Evolutionary conservation across 1,140 invertebrate species (phyloP), one percentile per base, ranked within the genome.

Genomic region (Nasonia giraulti): DNA sequence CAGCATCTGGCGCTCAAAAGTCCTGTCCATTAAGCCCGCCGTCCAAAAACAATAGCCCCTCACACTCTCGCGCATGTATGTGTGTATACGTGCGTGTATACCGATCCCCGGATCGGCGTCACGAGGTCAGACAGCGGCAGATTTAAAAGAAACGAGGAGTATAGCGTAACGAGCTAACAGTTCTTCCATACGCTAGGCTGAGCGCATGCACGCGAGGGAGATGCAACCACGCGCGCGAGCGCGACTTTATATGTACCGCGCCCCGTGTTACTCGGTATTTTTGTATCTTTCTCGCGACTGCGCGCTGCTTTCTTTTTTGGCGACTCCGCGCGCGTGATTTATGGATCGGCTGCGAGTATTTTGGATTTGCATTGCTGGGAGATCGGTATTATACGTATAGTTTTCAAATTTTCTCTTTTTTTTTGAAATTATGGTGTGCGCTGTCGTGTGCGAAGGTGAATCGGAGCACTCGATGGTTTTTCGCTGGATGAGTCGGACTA

Each of bases 171-270:
- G 74, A 66, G 47, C 77, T 84, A 84, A 80, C 78, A 84, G 83
- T 84, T 84, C 77, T 84, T 84, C 78, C 68, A 66, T n/a, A 74
- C 47, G 68, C 83, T 79, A 47, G 0, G 76, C n/a, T 78, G 76
- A 76, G 33, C 82, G 33, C 37, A 55, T 44, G 23, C 31, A 33
- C 31, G 44, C 40, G 68, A 71, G 68, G 68, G 50, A 33, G 62
- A 83, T 66, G 66, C 44, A 47, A 50, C 71, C 69, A 75, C 47
- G 14, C 44, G 82, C 62, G 82, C 40, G 20, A 5, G 33, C 62
- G 20, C n/a, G 33, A 27, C 33, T 82, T 76, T 17, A 69, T 71
- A 80, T 66, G 47, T 62, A 62, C 20, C 55, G 50, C 50, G 55
- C 55, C 20, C 55, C 55, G 55, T n/a, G 55, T 62, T 62, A 50